phyloP scores from a whole-genome alignment of 2,113 vertebrate genomes.

The Hucho hucho region DNA sequence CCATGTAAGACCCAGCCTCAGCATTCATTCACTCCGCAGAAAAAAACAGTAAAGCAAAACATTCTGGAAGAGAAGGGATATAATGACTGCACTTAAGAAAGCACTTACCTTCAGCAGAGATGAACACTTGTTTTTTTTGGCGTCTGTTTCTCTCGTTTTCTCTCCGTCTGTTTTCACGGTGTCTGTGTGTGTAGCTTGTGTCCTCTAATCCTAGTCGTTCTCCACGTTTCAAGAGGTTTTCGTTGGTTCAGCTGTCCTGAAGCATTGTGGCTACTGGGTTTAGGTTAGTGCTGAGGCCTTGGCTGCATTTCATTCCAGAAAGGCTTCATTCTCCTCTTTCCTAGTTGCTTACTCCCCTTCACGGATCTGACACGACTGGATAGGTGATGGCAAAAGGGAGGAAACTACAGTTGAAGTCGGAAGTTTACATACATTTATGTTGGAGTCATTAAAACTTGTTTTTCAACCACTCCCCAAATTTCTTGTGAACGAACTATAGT shows the following conservation, averaged over 20 bases:
- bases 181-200: too few species aligned
- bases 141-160: slow-evolving; percentile 3
- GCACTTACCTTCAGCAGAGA: slow-evolving; percentile 39
- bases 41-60: slow-evolving; percentile 35
- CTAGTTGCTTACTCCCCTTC: not conserved
- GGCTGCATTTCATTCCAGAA: not conserved
- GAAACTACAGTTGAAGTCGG: too few species aligned
- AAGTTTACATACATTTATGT: too few species aligned
- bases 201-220: not conserved
- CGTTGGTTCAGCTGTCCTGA: not conserved
- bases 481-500: too few species aligned
- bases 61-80: slow-evolving; percentile 31
- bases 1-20: slow-evolving; percentile 28
- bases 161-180: not conserved
- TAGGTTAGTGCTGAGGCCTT: too few species aligned
- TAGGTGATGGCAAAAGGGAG: not conserved
- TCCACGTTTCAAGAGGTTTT: not conserved
- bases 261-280: not conserved
- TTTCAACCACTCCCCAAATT: too few species aligned
- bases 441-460: too few species aligned
- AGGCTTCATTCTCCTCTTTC: not conserved
- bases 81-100: slow-evolving; percentile 51
- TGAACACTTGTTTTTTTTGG: slow-evolving; percentile 21
- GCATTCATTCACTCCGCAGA: slow-evolving; percentile 6
- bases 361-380: not conserved